Evolutionary conservation across 2,888 invertebrate species (phyloP).

Genomic region (Amiota minor): DNA sequence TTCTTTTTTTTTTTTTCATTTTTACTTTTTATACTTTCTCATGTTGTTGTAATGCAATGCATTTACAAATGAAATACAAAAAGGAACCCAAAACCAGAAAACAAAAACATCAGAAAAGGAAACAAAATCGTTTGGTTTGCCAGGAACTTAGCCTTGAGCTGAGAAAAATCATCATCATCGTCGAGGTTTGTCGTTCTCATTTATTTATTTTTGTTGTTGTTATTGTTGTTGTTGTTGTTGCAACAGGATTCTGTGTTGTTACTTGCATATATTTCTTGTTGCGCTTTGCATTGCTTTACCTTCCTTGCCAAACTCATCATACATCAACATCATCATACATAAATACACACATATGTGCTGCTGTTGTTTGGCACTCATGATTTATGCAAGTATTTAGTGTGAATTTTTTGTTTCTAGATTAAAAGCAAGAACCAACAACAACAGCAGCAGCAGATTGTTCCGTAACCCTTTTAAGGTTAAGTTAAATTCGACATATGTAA

Average conservation of each 20-base stretch:
- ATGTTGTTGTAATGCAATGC: background rate
- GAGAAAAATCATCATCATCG: conserved; percentile 40
- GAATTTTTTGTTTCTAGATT: conserved; percentile 56
- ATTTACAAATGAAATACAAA: background rate
- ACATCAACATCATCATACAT: no score
- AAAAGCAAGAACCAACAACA: conserved; percentile 47
- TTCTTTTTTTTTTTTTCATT: background rate
- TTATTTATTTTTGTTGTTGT: no score
- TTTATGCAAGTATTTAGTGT: conserved; percentile 68
- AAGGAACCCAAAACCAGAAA: background rate
- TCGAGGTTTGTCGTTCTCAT: background rate
- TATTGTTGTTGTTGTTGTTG: background rate
- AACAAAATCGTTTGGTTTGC: conserved; percentile 28
- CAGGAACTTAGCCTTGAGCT: conserved; percentile 60
- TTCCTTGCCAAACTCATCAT: no score
- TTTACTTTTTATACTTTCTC: background rate
- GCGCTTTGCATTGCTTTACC: background rate
- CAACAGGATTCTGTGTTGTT: background rate
- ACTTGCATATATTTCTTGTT: conserved; percentile 22
- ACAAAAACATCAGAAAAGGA: background rate
- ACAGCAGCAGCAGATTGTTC: no score
- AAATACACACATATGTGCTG: no score
- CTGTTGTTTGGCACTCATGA: conserved; percentile 45
- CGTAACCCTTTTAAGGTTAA: no score
- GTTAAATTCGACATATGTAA: no score